phyloP scores from a whole-genome alignment of 92 coral and sea anemone species.

The Scolanthus callimorphus region DNA sequence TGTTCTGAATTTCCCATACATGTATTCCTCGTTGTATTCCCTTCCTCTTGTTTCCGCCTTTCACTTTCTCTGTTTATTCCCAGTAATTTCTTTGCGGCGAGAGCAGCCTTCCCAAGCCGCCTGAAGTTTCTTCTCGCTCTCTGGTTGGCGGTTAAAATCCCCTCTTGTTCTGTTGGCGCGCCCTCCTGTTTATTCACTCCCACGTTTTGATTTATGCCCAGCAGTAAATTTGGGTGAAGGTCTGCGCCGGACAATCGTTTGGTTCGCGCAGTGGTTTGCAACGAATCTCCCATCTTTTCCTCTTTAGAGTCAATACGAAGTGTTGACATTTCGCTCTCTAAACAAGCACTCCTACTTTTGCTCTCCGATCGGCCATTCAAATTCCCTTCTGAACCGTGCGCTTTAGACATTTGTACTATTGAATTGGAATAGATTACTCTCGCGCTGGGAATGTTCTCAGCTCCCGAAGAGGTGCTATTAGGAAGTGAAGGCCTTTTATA shows the following conservation, averaged over 20 bases:
- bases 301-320: neutral
- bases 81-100: constrained; percentile 19
- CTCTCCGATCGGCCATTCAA: neutral
- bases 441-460: too few species aligned
- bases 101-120: constrained; percentile 34
- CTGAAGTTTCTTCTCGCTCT: constrained; percentile 29
- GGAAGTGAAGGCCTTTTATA: neutral
- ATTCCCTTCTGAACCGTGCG: neutral
- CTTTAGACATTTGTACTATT: neutral
- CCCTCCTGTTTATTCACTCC: too few species aligned
- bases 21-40: too few species aligned
- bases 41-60: too few species aligned
- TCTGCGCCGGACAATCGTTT: constrained; percentile 2
- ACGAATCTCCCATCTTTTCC: neutral
- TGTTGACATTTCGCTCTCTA: too few species aligned
- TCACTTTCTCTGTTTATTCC: too few species aligned
- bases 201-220: constrained; percentile 23
- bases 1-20: too few species aligned
- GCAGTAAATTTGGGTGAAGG: constrained; percentile 27
- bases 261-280: neutral
- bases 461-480: neutral
- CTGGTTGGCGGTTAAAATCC: too few species aligned
- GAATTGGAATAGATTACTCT: too few species aligned
- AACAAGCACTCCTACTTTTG: neutral
- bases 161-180: too few species aligned